A percentile compares a stretch with the other conserved stretches of the same genome.
Conservation (phyloP, 2,888 invertebrate genomes). For the Dorcus hopei region DNA sequence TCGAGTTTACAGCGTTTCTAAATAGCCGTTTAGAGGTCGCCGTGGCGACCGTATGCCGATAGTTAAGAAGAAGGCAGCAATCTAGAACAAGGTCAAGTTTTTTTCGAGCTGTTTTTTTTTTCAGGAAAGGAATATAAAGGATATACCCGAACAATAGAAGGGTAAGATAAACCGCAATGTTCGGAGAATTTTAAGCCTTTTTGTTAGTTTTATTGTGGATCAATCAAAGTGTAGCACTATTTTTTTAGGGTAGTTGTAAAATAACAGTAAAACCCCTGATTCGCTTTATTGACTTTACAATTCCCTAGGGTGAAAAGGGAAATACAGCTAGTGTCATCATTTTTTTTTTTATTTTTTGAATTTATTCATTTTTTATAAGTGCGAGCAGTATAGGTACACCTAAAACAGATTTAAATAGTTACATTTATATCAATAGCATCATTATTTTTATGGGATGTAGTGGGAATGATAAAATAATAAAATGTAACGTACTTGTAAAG, state of each 20-base stretch:
- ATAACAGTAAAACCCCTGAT: not conserved
- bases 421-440: too few species aligned
- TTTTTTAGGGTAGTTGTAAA: slow-evolving; percentile 9
- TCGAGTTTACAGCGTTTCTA: slow-evolving; percentile 35
- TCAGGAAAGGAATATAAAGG: slow-evolving; percentile 9
- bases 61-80: slow-evolving; percentile 22
- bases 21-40: slow-evolving; percentile 39
- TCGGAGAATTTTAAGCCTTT: slow-evolving; percentile 17
- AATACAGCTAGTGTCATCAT: too few species aligned
- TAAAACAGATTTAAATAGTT: too few species aligned
- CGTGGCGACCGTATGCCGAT: slow-evolving; percentile 36
- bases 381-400: not conserved
- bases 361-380: not conserved
- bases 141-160: slow-evolving; percentile 10
- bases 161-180: slow-evolving; percentile 5
- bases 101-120: slow-evolving; percentile 27
- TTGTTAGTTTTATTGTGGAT: slow-evolving; percentile 16
- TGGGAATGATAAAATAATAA: too few species aligned
- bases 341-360: too few species aligned
- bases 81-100: slow-evolving; percentile 33
- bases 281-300: too few species aligned
- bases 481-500: not conserved
- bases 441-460: too few species aligned
- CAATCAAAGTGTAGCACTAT: slow-evolving; percentile 8
- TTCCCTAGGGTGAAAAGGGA: too few species aligned